Conservation (phyloP, 1,140 invertebrate species). For the Hyles vespertilio region DNA sequence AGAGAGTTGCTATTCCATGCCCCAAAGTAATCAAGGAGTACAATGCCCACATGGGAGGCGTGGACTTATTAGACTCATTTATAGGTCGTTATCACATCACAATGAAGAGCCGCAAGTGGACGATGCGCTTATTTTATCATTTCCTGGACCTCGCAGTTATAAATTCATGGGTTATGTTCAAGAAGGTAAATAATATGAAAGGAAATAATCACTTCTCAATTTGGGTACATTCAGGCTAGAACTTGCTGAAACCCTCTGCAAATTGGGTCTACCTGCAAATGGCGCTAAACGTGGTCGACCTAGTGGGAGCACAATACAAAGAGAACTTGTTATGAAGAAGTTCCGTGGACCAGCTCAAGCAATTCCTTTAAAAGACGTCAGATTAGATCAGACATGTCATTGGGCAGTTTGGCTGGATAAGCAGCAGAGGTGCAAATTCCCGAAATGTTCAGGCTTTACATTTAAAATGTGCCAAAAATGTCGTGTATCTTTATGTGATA, state of each 20-base stretch:
- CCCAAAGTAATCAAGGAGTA: conserved; percentile 69
- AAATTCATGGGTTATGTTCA: conserved; percentile 45
- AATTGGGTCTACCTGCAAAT: conserved; percentile 43
- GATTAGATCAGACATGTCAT: conserved; percentile 42
- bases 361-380: conserved; percentile 40
- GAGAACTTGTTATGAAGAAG: conserved; percentile 44
- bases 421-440: conserved; percentile 47
- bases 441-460: conserved; percentile 41
- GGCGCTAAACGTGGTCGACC: conserved; percentile 39
- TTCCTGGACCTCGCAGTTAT: conserved; percentile 39
- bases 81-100: conserved; percentile 58
- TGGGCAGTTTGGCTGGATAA: conserved; percentile 44
- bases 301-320: conserved; percentile 36
- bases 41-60: conserved; percentile 71
- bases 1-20: conserved; percentile 54
- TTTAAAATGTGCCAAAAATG: conserved; percentile 48
- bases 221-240: conserved; percentile 39
- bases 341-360: conserved; percentile 39
- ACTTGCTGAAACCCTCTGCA: conserved; percentile 37
- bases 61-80: conserved; percentile 61
- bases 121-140: conserved; percentile 58
- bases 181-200: conserved; percentile 41
- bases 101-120: conserved; percentile 62
- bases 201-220: conserved; percentile 34
- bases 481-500: conserved; percentile 49